Evolutionary conservation across 2,797 vertebrate species (phyloP), one percentile per base, ranked within the genome.

Genomic region (Brotogeris chrysoptera): DNA sequence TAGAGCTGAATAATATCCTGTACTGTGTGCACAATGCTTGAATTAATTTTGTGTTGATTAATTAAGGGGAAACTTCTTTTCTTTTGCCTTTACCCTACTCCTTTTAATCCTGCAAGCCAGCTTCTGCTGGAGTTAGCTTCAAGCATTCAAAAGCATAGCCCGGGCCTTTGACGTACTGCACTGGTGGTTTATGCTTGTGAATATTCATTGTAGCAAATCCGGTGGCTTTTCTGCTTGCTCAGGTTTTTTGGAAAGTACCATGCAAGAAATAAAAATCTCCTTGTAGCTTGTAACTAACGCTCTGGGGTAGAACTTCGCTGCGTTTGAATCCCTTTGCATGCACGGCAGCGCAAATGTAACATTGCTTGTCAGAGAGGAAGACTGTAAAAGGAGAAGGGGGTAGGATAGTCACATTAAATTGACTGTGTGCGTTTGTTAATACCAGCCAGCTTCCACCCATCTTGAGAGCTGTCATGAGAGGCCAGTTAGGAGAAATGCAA

Each of bases 181-280:
- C 21, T 77, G 47, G 47, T 95, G 84, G 82, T 95, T 94, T 96
- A 91, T 90, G 80, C 86, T 76, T 30, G 47, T 95, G 91, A 95
- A 96, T 96, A 95, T 95, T 92, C 85, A 93, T 95, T 82, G 69
- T 72, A 85, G 90, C 50, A 96, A 96, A 96, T 90, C 43, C 77
- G 34, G 68, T 43, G 86, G 95, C 81, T 94, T 80, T 93, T 92
- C 73, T 92, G 73, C 86, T 81, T 10, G 1, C 59, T 63, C 66
- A 77, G 8, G 11, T 41, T 80, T 91, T 95, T 82, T 76, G 23
- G 46, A 80, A 41, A 80, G 50, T 73, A 19, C 49, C 17, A 5
- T 9, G 34, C 52, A 85, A 64, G 25, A 41, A 24, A 39, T 3
- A 59, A 60, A 60, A 70, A 63, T 88, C 64, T 91, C 47, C 34